These are phyloP conservation scores for Rhimphoctona megacephalus DNA, from an alignment of 2,888 invertebrate genomes.

Conservation along the genomic window DNA sequence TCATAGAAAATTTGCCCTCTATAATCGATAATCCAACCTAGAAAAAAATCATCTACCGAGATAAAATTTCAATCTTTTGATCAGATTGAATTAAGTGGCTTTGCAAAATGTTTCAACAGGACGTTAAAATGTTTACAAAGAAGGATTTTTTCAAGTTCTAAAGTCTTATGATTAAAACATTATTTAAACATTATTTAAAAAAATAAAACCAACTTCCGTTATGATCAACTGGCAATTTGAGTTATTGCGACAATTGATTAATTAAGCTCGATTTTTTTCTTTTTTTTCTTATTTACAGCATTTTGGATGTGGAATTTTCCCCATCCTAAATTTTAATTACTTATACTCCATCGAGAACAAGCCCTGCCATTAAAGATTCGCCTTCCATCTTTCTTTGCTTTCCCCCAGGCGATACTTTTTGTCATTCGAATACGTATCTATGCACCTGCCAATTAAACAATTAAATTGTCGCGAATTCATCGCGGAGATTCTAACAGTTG, in stretches of 20 bases:
- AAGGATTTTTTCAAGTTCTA: background rate
- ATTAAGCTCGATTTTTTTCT: background rate
- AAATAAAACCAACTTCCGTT: too few species aligned
- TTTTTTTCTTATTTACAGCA: background rate
- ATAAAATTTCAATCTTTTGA: background rate
- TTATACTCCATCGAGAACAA: background rate
- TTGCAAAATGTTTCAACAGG: background rate
- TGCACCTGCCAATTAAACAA: conserved; percentile 76
- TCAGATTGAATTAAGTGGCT: background rate
- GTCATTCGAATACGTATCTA: conserved; percentile 46
- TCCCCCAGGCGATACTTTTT: conserved; percentile 61
- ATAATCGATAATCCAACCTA: conserved; percentile 31
- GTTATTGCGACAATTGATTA: background rate
- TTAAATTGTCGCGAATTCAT: conserved; percentile 75
- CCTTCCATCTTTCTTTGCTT: conserved; percentile 12
- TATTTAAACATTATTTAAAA: background rate
- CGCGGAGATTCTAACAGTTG: conserved; percentile 27
- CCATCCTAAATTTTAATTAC: background rate
- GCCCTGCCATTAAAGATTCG: background rate
- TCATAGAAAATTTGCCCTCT: conserved; percentile 17
- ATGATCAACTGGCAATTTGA: background rate
- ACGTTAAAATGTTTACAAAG: background rate
- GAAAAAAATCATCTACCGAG: conserved; percentile 18
- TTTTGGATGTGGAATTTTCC: background rate
- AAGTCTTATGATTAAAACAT: background rate